These are phyloP conservation scores for Strigamia maritima DNA, from an alignment of 2,888 invertebrate species.

Conservation along the genomic window DNA sequence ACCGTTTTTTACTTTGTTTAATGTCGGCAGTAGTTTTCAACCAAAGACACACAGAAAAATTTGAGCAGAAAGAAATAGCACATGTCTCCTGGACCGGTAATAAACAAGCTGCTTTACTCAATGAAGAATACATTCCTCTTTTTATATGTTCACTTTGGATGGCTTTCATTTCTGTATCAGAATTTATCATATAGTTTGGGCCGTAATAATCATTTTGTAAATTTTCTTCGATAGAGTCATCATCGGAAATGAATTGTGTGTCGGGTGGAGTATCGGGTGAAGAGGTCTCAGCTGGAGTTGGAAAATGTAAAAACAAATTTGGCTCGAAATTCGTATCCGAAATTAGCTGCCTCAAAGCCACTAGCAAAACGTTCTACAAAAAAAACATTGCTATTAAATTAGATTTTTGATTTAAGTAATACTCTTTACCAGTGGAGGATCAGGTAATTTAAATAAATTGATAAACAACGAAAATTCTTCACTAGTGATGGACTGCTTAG, in stretches of 20 bases:
- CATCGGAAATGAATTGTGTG: not conserved
- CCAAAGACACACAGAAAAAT: not conserved
- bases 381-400: not conserved
- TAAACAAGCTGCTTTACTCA: not conserved
- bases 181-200: not conserved
- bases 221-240: not conserved
- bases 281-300: not conserved
- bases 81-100: not conserved
- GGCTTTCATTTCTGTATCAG: not conserved
- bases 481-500: conserved; percentile 58
- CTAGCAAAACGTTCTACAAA: not conserved
- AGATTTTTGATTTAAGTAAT: not conserved
- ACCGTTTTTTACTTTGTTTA: not conserved
- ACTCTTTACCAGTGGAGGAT: conserved; percentile 57
- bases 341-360: not conserved
- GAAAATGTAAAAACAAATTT: not conserved
- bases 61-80: not conserved
- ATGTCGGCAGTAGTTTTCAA: not conserved
- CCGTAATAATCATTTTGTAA: not conserved
- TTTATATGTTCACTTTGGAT: not conserved
- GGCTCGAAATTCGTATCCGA: not conserved
- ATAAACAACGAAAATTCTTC: conserved; percentile 61
- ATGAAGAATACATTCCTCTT: not conserved
- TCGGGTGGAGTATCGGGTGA: not conserved
- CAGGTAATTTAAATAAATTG: conserved; percentile 59